A percentile compares a stretch with the other conserved stretches of the same genome.
These are phyloP conservation scores for Anguilla megastoma DNA, from an alignment of 2,797 vertebrate genomes.

Conservation along the genomic window DNA sequence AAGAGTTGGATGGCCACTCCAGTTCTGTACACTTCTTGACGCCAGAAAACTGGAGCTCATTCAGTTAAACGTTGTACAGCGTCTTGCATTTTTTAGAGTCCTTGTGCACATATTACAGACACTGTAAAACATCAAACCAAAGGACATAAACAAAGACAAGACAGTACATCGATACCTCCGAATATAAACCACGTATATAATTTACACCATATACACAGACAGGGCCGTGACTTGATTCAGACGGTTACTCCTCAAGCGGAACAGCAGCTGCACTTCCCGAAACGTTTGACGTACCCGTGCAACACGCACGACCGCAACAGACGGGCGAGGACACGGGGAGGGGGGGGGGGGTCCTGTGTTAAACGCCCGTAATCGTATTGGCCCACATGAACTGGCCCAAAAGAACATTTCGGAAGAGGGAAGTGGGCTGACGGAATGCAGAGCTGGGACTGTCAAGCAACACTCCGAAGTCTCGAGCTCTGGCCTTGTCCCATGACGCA, in stretches of 20 bases:
- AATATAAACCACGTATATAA: constrained; percentile 30
- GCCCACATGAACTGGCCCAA: neutral
- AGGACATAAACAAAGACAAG: constrained; percentile 8
- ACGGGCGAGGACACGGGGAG: neutral
- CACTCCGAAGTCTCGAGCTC: neutral
- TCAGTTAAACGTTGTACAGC: too few species aligned
- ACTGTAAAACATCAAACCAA: constrained; percentile 12
- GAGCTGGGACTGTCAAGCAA: neutral
- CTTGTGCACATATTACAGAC: constrained; percentile 17
- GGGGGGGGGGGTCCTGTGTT: neutral
- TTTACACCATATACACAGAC: constrained; percentile 22
- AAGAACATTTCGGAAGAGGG: neutral
- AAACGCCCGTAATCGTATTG: neutral
- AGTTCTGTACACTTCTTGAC: neutral
- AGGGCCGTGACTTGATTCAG: neutral
- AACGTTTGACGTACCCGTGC: neutral
- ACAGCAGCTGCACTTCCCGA: neutral
- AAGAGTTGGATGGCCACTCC: neutral
- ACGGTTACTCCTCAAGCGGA: neutral
- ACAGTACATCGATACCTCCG: constrained; percentile 4
- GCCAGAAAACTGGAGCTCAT: too few species aligned
- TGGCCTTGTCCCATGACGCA: neutral
- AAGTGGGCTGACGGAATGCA: neutral
- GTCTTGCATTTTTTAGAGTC: too few species aligned
- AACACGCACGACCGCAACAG: neutral